Evolutionary conservation across 2,797 vertebrate species (phyloP), one percentile per base, ranked within the genome.

Genomic region (Vultur gryphus): DNA sequence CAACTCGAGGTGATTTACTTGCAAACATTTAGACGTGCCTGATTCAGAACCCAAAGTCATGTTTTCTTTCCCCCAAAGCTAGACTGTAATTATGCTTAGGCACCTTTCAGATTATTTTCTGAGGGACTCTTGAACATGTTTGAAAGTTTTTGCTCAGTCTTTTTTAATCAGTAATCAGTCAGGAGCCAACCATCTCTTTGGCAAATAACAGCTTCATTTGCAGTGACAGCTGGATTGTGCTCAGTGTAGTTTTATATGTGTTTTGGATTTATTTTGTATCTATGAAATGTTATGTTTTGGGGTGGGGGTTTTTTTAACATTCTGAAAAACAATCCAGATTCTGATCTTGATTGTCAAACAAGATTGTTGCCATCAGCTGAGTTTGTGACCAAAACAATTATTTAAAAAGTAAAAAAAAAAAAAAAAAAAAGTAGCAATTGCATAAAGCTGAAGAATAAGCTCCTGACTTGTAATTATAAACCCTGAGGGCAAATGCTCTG

Each of bases 81-180:
- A 51, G 43, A 31, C 2, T 85, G 18, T 58, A 66, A 89, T 73
- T 89, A 69, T 41, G 46, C 17, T 91, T 87, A 71, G 83, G 64
- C 41, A 89, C 35, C 69, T 90, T 89, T 62, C 75, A 58, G 67
- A 37, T 62, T 92, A 59, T 79, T 92, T 94, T 90, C n/a, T 70
- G 51, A 94, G 41, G 11, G 33, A 54, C 70, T 57, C 33, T 82
- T 93, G 23, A 62, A 55, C 55, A 70, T 1, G 0, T 89, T 90
- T 93, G n/a, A 73, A 95, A 85, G 35, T 92, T 94, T 94, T 90
- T 77, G 84, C 61, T 91, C 23, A 14, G 33, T 57, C 62, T 66
- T 81, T 83, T 91, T 80, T 62, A 51, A 66, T 71, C 69, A 65
- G 43, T 59, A 77, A 79, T 81, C 48, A 59, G 71, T 84, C 39